Conservation (phyloP, 1,140 invertebrate species). For the Drosophila carrolli region DNA sequence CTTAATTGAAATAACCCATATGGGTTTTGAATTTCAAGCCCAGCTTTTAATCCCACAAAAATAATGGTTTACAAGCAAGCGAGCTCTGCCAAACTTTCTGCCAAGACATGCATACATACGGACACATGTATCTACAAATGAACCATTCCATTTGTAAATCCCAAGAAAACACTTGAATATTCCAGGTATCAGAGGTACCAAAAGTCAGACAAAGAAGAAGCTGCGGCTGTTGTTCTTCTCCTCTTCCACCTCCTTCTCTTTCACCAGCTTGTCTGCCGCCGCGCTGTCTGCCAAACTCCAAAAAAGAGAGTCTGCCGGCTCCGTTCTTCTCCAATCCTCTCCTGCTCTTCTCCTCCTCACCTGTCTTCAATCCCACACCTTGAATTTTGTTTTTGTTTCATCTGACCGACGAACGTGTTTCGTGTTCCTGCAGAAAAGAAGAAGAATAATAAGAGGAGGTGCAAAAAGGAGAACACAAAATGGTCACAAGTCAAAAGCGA, state of each 20-base stretch:
- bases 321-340: background rate
- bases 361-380: conserved; percentile 19
- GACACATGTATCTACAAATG: conserved; percentile 5
- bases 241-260: background rate
- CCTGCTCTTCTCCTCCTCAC: conserved; percentile 9
- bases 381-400: conserved; percentile 67
- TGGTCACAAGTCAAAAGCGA: conserved; percentile 79
- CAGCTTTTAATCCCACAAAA: background rate
- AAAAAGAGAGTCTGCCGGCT: conserved; percentile 43
- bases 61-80: background rate
- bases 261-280: conserved; percentile 42
- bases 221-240: conserved; percentile 23
- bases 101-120: background rate
- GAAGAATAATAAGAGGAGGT: conserved; percentile 21
- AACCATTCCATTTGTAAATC: conserved; percentile 52
- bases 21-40: background rate
- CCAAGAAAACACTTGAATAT: conserved; percentile 83
- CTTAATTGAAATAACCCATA: background rate
- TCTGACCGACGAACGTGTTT: conserved; percentile 74
- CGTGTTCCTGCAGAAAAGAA: conserved; percentile 36
- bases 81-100: conserved; percentile 3
- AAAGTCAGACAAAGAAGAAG: conserved; percentile 38
- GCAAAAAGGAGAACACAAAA: conserved; percentile 60
- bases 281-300: conserved; percentile 57
- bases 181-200: conserved; percentile 74